Conservation (phyloP, 1,140 invertebrate genomes). For the Spodoptera litura region DNA sequence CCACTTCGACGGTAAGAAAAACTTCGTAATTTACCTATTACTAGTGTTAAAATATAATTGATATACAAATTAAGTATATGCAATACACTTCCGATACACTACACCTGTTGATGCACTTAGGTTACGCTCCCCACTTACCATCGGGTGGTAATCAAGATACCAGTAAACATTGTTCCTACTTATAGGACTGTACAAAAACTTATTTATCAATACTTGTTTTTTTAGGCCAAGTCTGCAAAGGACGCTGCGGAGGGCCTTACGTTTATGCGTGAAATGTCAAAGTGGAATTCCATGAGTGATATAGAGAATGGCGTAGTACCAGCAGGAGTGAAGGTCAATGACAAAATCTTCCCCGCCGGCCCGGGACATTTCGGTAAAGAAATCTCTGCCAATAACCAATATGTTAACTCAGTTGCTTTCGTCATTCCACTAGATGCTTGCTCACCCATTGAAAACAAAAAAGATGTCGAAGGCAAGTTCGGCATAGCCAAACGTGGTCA, state of each 20-base stretch:
- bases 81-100: too few relatives aligned
- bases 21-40: neutral
- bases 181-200: neutral
- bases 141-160: too few relatives aligned
- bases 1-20: slow-evolving; percentile 91
- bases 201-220: neutral
- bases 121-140: too few relatives aligned
- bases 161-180: too few relatives aligned
- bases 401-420: slow-evolving; percentile 88
- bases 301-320: slow-evolving; percentile 75
- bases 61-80: too few relatives aligned
- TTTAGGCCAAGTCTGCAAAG: slow-evolving; percentile 92
- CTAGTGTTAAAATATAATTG: too few relatives aligned
- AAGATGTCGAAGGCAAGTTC: slow-evolving; percentile 91
- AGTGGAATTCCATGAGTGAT: slow-evolving; percentile 90
- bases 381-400: slow-evolving; percentile 87
- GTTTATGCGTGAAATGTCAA: slow-evolving; percentile 99
- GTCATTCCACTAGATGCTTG: slow-evolving; percentile 88
- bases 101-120: too few relatives aligned
- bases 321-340: slow-evolving; percentile 67
- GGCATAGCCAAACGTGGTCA: slow-evolving; percentile 94
- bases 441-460: slow-evolving; percentile 87
- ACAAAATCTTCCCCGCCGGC: slow-evolving; percentile 90
- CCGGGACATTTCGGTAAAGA: slow-evolving; percentile 97
- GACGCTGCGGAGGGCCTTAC: slow-evolving; percentile 96